These are phyloP conservation scores for Physeter macrocephalus DNA, from an alignment of 2,113 vertebrate genomes.

Conservation along the genomic window DNA sequence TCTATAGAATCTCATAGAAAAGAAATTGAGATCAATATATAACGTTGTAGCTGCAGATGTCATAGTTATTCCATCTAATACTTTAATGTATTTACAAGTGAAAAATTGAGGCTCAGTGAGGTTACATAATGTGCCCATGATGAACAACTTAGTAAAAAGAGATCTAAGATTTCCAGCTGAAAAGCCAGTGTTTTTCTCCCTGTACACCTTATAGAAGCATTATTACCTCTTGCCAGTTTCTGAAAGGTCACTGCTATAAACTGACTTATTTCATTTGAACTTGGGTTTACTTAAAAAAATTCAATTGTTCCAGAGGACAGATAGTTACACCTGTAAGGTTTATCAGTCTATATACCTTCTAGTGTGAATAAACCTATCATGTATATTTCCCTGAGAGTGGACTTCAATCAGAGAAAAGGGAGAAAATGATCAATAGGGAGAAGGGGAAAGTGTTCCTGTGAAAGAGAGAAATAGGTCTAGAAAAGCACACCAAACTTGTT, in stretches of 20 bases:
- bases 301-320: not conserved
- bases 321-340: not conserved
- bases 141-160: not conserved
- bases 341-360: not conserved
- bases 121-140: not conserved
- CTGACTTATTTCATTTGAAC: not conserved
- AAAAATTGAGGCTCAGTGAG: not conserved
- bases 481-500: not conserved
- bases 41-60: not conserved
- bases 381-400: not conserved
- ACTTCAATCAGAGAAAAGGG: not conserved
- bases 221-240: not conserved
- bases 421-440: not conserved
- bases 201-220: not conserved
- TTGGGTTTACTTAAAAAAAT: not conserved
- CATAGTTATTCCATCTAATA: not conserved
- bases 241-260: not conserved
- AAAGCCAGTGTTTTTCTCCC: not conserved
- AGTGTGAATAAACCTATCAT: not conserved
- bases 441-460: not conserved
- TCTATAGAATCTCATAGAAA: not conserved
- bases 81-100: not conserved
- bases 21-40: not conserved
- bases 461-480: not conserved
- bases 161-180: no score